A percentile compares a stretch with the other conserved stretches of the same genome.
Evolutionary conservation across 2,113 vertebrate species (phyloP).

Genomic region (Cavia aperea): DNA sequence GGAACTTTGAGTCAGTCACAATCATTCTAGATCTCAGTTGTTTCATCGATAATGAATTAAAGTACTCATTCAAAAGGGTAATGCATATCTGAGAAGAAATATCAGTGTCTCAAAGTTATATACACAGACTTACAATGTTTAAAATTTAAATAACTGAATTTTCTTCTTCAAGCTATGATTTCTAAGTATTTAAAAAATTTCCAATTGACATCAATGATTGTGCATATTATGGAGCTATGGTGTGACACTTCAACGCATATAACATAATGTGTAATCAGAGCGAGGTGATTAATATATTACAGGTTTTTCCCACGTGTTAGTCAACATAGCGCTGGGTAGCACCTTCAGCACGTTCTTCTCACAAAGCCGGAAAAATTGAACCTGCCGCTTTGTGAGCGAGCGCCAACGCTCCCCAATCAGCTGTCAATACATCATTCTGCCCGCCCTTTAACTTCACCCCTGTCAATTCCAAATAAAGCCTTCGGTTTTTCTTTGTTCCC

Average conservation of each 20-base stretch:
- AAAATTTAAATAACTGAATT: slow-evolving; percentile 10
- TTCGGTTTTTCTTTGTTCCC: too few species aligned
- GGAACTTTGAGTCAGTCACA: not conserved
- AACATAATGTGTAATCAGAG: not conserved
- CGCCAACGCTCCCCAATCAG: too few species aligned
- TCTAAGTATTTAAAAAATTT: not conserved
- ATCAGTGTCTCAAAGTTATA: not conserved
- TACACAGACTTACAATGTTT: not conserved
- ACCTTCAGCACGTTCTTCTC: too few species aligned
- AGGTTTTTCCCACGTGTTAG: too few species aligned
- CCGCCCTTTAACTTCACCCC: too few species aligned
- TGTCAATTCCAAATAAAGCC: too few species aligned
- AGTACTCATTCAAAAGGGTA: slow-evolving; percentile 16
- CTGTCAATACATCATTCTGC: too few species aligned
- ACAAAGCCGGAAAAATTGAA: too few species aligned
- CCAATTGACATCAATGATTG: not conserved
- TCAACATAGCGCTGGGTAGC: too few species aligned
- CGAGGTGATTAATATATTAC: not conserved
- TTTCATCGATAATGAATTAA: not conserved
- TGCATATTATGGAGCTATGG: not conserved
- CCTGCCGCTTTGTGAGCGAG: too few species aligned
- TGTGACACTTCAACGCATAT: not conserved
- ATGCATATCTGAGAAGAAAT: slow-evolving; percentile 11
- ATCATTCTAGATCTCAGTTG: not conserved
- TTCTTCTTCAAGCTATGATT: not conserved